Evolutionary conservation across 2,888 invertebrate genomes (phyloP), one percentile per base, ranked within the genome.

Genomic region (Caenorhabditis afra): DNA sequence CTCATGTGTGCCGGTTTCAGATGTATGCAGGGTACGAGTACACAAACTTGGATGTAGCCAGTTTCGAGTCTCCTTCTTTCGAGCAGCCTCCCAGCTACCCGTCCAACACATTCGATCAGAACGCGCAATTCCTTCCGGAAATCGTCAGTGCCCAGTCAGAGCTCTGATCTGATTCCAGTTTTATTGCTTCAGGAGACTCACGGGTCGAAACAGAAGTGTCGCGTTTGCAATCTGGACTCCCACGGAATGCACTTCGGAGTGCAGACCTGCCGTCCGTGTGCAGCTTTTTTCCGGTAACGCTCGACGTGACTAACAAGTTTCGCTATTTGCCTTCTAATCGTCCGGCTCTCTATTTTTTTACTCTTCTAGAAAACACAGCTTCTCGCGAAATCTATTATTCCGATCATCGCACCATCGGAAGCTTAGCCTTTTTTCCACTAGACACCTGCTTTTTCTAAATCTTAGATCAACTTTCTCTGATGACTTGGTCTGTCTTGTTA

Each of bases 181-280:
- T 44, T 7, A 14, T 18, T 14, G 11, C n/a, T 61, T 35, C 45
- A 55, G 58, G 50, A 41, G 11, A 47, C 47, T 0, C n/a, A 1
- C 11, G 62, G 14, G 0, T 14, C 50, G 22, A 76, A 70, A 16
- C 61, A 65, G 11, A 59, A 66, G 35, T 78, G 78, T n/a, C 41
- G 50, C 11, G 78, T 78, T 3, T 78, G 78, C 29, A 66, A 44
- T 20, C 44, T 71, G 22, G 61, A 61, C 8, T 58, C 78, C 1
- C 71, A 78, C 35, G 78, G 78, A 65, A 66, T 67, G 62, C 78
- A 78, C 41, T 78, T 78, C n/a, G 78, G 78, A 14, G 78, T 71
- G 10, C 47, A 50, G 37, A 55, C 78, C 0, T 78, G 78, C 50
- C 71, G 78, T 0, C 71, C 78, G 16, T 78, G 78, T 39, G 78